These are phyloP conservation scores for Zosterops japonicus DNA, from an alignment of 2,113 vertebrate genomes.

Conservation along the genomic window DNA sequence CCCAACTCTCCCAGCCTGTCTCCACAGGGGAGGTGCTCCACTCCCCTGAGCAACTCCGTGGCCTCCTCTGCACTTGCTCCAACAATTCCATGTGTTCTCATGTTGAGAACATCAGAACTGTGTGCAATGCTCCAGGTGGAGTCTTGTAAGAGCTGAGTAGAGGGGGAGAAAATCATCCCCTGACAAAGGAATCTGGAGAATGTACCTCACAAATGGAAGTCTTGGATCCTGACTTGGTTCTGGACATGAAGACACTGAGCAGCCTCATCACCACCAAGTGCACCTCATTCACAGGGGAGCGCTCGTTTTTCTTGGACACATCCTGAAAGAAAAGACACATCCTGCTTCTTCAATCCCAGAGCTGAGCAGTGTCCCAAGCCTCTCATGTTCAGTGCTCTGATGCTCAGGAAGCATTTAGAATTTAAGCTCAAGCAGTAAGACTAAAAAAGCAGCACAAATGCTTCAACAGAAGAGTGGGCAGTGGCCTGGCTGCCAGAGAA, in stretches of 20 bases:
- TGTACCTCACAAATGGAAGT: constrained; percentile 92
- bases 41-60: rapidly evolving
- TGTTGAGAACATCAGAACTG: not conserved
- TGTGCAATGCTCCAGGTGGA: not conserved
- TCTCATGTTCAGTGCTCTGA: not conserved
- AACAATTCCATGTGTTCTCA: not conserved
- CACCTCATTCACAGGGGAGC: constrained; percentile 91
- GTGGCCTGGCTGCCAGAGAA: not conserved
- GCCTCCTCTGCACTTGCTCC: not conserved
- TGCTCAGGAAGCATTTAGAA: not conserved
- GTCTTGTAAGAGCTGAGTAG: not conserved
- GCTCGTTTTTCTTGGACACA: constrained; percentile 94
- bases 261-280: constrained; percentile 97
- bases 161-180: not conserved
- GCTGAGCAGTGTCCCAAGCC: not conserved
- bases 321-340: constrained; percentile 76
- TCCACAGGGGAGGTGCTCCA: not conserved
- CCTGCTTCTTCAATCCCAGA: not conserved
- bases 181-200: not conserved
- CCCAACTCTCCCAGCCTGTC: not conserved
- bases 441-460: not conserved
- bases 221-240: constrained; percentile 96
- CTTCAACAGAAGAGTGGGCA: not conserved
- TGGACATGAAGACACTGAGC: constrained; percentile 98
- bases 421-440: not conserved